These are phyloP conservation scores for Choristoneura rosaceana DNA, from an alignment of 2,888 invertebrate genomes.

Conservation along the genomic window DNA sequence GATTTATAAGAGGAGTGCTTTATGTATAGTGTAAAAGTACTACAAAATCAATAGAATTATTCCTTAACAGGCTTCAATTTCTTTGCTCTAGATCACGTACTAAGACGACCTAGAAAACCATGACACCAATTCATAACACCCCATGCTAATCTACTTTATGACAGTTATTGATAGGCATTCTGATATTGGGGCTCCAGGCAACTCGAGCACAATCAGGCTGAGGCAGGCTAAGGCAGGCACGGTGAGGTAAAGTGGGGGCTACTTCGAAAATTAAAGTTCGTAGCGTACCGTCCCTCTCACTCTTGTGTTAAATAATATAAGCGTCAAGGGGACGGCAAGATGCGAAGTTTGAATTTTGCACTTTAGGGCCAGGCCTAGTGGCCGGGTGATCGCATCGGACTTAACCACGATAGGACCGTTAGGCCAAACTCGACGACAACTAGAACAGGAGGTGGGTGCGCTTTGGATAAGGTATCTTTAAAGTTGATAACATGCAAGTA, in stretches of 20 bases:
- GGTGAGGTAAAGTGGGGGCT: not conserved
- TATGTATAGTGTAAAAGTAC: no score
- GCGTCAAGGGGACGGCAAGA: no score
- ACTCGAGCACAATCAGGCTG: not conserved
- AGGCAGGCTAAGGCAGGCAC: not conserved
- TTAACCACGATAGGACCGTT: conserved; percentile 50
- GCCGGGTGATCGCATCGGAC: conserved; percentile 46
- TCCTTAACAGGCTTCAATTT: not conserved
- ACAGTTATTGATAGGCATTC: conserved; percentile 6
- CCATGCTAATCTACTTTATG: not conserved
- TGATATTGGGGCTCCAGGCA: conserved; percentile 3
- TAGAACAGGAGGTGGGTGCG: conserved; percentile 45
- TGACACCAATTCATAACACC: not conserved
- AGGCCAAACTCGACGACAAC: conserved; percentile 50
- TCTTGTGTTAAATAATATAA: no score
- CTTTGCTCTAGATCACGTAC: not conserved
- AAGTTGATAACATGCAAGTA: not conserved
- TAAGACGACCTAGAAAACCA: not conserved
- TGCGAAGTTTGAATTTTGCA: not conserved
- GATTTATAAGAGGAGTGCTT: no score
- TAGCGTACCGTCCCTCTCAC: no score
- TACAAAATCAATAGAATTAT: not conserved
- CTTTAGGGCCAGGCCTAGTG: not conserved
- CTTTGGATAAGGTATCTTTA: conserved; percentile 3
- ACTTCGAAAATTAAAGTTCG: no score